Conservation (phyloP, 2,797 vertebrate species). For the Novumbra hubbsi region DNA sequence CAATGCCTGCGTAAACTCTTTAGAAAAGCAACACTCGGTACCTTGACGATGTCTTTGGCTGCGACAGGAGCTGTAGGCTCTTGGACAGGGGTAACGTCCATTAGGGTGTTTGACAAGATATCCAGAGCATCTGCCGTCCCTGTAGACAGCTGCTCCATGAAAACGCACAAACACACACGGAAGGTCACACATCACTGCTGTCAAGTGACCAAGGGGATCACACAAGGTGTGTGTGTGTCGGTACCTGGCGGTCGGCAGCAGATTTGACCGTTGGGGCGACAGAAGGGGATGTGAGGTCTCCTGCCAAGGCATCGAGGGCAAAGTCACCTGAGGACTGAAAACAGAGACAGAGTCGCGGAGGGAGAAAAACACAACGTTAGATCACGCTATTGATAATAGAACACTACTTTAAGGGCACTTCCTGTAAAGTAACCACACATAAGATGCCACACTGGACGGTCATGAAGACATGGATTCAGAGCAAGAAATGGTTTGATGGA, state of each 20-base stretch:
- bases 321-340: slow-evolving; percentile 50
- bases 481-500: not conserved
- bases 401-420: not conserved
- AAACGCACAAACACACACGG: slow-evolving; percentile 11
- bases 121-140: slow-evolving; percentile 63
- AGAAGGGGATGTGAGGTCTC: slow-evolving; percentile 56
- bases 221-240: not conserved
- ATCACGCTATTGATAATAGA: too few species aligned
- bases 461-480: not conserved
- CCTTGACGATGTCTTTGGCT: slow-evolving; percentile 65
- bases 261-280: slow-evolving; percentile 61
- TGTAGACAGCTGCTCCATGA: slow-evolving; percentile 40
- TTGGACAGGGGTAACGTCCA: slow-evolving; percentile 55
- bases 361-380: not conserved
- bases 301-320: slow-evolving; percentile 58
- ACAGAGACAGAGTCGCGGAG: not conserved
- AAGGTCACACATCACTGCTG: not conserved
- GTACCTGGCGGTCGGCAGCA: slow-evolving; percentile 51
- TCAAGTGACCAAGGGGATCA: not conserved
- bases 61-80: slow-evolving; percentile 48
- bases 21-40: slow-evolving; percentile 31
- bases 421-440: not conserved
- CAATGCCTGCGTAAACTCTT: not conserved
- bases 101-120: slow-evolving; percentile 70
- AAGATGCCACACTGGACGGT: not conserved